These are phyloP conservation scores for Agapornis roseicollis DNA, from an alignment of 2,113 vertebrate genomes.

Conservation along the genomic window DNA sequence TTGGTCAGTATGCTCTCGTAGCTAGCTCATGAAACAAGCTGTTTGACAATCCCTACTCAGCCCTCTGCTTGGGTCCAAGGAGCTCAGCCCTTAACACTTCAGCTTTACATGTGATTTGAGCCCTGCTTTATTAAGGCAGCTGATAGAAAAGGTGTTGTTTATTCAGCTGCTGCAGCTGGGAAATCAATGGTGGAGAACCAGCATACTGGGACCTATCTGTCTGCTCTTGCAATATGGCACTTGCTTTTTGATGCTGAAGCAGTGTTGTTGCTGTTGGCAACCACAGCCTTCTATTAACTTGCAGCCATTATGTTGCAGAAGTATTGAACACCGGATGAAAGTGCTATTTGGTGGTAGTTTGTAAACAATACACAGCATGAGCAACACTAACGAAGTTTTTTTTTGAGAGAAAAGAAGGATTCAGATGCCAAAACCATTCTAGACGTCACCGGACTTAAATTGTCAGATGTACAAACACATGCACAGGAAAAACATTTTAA, in stretches of 20 bases:
- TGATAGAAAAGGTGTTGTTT: background rate
- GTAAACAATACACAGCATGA: background rate
- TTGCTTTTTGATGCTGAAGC: background rate
- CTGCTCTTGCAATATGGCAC: background rate
- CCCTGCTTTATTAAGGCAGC: background rate
- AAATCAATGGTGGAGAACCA: background rate
- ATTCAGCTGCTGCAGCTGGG: background rate
- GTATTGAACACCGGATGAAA: conserved; percentile 38
- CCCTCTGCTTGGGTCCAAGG: background rate
- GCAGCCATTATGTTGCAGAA: conserved; percentile 2
- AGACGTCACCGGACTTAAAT: background rate
- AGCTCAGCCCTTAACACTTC: background rate
- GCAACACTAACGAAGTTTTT: background rate
- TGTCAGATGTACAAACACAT: background rate
- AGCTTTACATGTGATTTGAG: background rate
- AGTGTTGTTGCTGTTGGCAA: conserved; percentile 21
- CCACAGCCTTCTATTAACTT: conserved; percentile 5
- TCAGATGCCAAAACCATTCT: background rate
- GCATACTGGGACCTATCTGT: background rate
- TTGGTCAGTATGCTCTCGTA: accelerated
- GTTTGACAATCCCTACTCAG: background rate
- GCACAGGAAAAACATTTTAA: background rate
- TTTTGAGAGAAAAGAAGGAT: background rate
- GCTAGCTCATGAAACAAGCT: background rate
- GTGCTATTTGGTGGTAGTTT: conserved; percentile 1